Base-by-base conservation (phyloP, 2,888 invertebrate genomes). In the Cylindroiulus punctatus region DNA sequence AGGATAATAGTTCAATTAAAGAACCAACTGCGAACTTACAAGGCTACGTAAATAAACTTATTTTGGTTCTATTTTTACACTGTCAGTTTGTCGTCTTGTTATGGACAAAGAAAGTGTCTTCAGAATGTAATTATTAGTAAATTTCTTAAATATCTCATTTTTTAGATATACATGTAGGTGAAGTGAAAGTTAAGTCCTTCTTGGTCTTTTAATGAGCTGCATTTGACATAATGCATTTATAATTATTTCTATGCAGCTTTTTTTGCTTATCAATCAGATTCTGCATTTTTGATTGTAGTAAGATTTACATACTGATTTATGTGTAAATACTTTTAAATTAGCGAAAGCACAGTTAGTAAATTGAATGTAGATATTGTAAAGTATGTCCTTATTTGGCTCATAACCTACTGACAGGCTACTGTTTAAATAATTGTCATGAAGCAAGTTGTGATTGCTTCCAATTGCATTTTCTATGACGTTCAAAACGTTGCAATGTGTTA, bases 1-100 rank as follows among this genome's bases (percentile, higher is more conserved):
- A 47, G 84, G 36, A 84, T 47, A 84, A 84, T 84, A 30, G 52
- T 84, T 44, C 84, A 84, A 30, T 52, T 84, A 57, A 84, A 42
- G 52, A 57, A 47, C 30, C 47, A 84, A 52, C 26, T 84, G 83
- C 40, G 26, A 40, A 76, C 76, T 76, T 76, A 83, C 42, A 83
- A 83, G 26, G 40, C 40, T 1, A 17, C 7, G 42, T 83, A 40
- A 42, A 82, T 82, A 12, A 30, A 76, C 26, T 76, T 4, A 12
- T 14, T 76, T 30, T 30, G 30, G 14, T 30, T 76, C 30, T 30
- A 2, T 30, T 30, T 76, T 76, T 76, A 30, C 8, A 30, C 65
- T 26, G 26, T 76, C 30, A 30, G 76, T 76, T 76, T 76, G 30
- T 14, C 26, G 26, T 76, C 26, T 26, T 3, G 7, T 12, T 14